phyloP scores from a whole-genome alignment of 1,140 invertebrate genomes.

The Drosophila sp. region DNA sequence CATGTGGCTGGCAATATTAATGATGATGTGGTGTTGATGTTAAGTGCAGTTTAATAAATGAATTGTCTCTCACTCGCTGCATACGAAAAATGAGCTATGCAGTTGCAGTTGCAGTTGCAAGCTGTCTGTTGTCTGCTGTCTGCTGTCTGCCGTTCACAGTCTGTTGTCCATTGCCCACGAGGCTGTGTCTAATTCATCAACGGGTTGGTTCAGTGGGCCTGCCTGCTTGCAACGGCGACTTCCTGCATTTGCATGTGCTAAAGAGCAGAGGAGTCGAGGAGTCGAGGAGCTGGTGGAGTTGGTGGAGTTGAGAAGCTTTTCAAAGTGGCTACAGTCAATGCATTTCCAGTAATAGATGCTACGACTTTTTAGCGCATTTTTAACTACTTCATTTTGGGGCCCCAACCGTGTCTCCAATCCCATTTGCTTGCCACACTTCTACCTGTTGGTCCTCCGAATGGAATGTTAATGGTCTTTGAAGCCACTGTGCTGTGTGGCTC shows the following conservation, averaged over 20 bases:
- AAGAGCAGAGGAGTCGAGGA: neutral
- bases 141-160: neutral
- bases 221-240: constrained; percentile 30
- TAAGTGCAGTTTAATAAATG: constrained; percentile 84
- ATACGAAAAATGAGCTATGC: constrained; percentile 54
- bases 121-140: neutral
- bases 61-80: constrained; percentile 66
- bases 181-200: constrained; percentile 69
- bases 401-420: constrained; percentile 8
- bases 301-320: neutral
- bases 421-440: neutral
- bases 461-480: constrained; percentile 5
- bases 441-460: neutral
- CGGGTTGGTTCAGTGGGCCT: constrained; percentile 51
- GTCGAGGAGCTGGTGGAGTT: too few species aligned
- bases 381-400: constrained; percentile 42
- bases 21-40: constrained; percentile 84
- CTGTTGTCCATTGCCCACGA: constrained; percentile 42
- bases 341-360: constrained; percentile 49
- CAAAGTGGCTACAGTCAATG: constrained; percentile 39
- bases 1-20: constrained; percentile 62
- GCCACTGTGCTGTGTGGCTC: constrained; percentile 47
- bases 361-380: constrained; percentile 49
- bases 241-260: constrained; percentile 74
- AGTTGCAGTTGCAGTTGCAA: constrained; percentile 19